Evolutionary conservation across 2,888 invertebrate species (phyloP).

Genomic region (Cantharis rufa): DNA sequence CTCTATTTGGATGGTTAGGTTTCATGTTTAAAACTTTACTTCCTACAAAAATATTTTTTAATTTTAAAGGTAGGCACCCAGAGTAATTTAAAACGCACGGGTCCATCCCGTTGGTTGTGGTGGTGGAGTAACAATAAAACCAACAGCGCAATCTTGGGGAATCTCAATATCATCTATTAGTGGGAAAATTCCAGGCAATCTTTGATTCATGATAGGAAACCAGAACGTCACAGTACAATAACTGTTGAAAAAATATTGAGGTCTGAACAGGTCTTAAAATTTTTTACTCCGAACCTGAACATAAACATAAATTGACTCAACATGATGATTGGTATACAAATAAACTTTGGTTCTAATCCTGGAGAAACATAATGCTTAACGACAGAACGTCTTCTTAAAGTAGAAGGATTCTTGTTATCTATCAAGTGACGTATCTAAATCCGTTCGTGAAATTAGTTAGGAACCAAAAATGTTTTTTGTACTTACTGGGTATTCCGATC

Average conservation of each 20-base stretch:
- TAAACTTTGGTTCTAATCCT: background rate
- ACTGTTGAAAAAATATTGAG: background rate
- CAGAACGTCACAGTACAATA: slow-evolving; percentile 4
- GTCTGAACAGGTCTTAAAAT: background rate
- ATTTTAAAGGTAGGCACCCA: background rate
- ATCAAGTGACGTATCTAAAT: slow-evolving; percentile 5
- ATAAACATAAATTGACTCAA: slow-evolving; percentile 3
- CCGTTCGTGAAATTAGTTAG: background rate
- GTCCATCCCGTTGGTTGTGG: background rate
- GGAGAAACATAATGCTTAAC: background rate
- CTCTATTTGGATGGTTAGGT: background rate
- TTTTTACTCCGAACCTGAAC: slow-evolving; percentile 2
- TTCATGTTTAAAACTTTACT: background rate
- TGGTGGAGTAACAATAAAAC: background rate
- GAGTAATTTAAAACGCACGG: background rate
- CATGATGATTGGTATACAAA: slow-evolving; percentile 5
- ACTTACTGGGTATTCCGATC: background rate
- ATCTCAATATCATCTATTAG: background rate
- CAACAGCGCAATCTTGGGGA: background rate
- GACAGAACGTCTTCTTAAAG: background rate
- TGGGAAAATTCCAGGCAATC: background rate
- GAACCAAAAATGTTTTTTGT: background rate
- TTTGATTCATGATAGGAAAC: slow-evolving; percentile 5
- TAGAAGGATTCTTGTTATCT: slow-evolving; percentile 1
- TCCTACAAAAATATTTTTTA: background rate